Base-by-base conservation (phyloP, 2,113 vertebrate species). In the Setophaga petechia region DNA sequence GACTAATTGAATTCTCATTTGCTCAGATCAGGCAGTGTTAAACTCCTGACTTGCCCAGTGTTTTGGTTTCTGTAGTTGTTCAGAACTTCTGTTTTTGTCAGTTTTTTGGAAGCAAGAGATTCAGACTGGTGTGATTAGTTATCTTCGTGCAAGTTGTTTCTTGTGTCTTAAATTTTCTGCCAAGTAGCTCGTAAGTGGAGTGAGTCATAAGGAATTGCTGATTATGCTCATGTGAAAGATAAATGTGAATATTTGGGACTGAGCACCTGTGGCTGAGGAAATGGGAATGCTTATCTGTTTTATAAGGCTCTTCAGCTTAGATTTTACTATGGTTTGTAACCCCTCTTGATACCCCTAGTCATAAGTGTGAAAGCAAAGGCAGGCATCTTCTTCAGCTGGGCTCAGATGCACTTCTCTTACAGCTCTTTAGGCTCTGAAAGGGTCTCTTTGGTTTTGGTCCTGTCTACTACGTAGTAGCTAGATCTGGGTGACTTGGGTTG, bases 261-360 rank as follows among this genome's bases (percentile, higher is more conserved):
- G 52, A 28, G 33, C 18, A 71, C 6, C 4, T 63, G 22, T 44
- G 20, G 2, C 25, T 61, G 52, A 55, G 33, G 25, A 52, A 27
- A 17, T 13, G 0, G 4, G 8, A 67, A 46, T 54, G 7, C 4
- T 7, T 6, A 5, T 12, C 6, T 49, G 2, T 44, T 51, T 14
- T 47, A 5, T 47, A 5, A 5, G 10, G 3, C 11, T 43, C 5
- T 58, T 35, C 8, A 85, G 3, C 15, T 75, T 66, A 2, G 72
- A 13, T 79, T 69, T 43, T 1, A 3, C 49, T 44, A 1, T 3
- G 0, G 7, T 54, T 83, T 65, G 4, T 73, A 57, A 33, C 7
- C 2, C 5, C 1, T 21, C 24, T 46, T 19, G 5, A 20, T 14
- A 28, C 5, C 9, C 6, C 2, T 2, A 18, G 5, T 62, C 9